Conservation (phyloP, 2,797 vertebrate genomes). For the Florisuga fusca region DNA sequence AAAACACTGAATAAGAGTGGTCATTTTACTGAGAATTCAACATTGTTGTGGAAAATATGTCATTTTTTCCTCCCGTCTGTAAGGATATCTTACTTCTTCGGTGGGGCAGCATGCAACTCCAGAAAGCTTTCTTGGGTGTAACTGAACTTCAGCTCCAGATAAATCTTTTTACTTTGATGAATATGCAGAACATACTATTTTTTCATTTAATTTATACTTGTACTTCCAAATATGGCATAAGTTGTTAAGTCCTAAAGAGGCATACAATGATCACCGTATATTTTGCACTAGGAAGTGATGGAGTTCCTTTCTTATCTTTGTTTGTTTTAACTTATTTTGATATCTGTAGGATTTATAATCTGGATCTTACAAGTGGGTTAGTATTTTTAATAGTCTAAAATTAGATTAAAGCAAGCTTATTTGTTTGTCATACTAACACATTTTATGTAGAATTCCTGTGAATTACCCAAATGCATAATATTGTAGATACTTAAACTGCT, state of each 20-base stretch:
- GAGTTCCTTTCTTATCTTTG: not conserved
- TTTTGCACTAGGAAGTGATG: not conserved
- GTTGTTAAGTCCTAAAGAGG: not conserved
- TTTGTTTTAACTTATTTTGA: not conserved
- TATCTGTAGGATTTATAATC: not conserved
- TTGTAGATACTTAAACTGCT: not conserved
- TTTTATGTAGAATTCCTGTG: constrained; percentile 11
- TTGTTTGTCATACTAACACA: constrained; percentile 12
- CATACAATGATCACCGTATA: fast-evolving
- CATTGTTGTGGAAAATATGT: not conserved
- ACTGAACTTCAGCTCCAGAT: not conserved
- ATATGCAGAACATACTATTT: not conserved
- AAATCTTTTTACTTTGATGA: not conserved
- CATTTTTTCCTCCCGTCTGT: not conserved
- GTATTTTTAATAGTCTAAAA: not conserved
- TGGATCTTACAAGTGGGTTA: not conserved
- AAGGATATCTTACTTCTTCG: not conserved
- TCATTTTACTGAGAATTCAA: not conserved
- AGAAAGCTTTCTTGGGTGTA: not conserved
- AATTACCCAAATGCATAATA: constrained; percentile 15
- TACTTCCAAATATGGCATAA: not conserved
- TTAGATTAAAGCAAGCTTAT: constrained; percentile 11
- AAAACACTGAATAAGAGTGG: not conserved
- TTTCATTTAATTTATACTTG: not conserved
- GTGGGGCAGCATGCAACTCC: not conserved